Evolutionary conservation across 1,140 invertebrate genomes (phyloP).

Genomic region (Drosophila dunni): DNA sequence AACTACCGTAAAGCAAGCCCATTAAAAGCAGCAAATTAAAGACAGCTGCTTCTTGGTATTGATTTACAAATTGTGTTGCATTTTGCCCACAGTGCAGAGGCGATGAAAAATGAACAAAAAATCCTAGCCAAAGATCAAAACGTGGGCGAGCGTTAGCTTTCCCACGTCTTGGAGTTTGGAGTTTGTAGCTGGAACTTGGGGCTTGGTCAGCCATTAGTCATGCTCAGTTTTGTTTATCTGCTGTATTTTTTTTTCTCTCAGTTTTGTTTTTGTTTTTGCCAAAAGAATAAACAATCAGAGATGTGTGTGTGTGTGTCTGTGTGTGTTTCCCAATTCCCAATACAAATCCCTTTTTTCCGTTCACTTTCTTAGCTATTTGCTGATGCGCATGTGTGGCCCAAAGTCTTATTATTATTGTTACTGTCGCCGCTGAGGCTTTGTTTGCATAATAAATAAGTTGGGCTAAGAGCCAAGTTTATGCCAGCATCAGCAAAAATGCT

Average conservation of each 20-base stretch:
- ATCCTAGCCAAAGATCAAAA: slow-evolving; percentile 48
- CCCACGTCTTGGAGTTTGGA: slow-evolving; percentile 20
- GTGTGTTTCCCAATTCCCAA: slow-evolving; percentile 3
- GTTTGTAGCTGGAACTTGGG: slow-evolving; percentile 14
- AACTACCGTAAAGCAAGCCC: no score
- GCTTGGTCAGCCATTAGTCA: slow-evolving; percentile 56
- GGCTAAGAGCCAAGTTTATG: slow-evolving; percentile 42
- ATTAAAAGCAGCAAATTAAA: no score
- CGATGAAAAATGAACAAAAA: neutral
- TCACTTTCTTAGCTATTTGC: slow-evolving; percentile 19
- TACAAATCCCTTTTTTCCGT: slow-evolving; percentile 14
- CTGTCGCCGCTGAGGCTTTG: slow-evolving; percentile 18
- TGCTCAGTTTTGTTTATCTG: slow-evolving; percentile 42
- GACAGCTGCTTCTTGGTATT: no score
- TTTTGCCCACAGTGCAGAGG: no score
- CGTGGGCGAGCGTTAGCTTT: slow-evolving; percentile 45
- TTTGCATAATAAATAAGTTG: slow-evolving; percentile 46
- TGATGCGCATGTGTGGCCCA: slow-evolving; percentile 34
- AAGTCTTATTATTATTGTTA: slow-evolving; percentile 29
- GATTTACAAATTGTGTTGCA: no score
- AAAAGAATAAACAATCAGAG: slow-evolving; percentile 45
- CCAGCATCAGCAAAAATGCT: slow-evolving; percentile 31
- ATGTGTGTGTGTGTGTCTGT: slow-evolving; percentile 8
- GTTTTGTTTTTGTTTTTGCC: slow-evolving; percentile 19
- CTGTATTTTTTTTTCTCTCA: slow-evolving; percentile 10